Base-by-base conservation (phyloP, 2,888 invertebrate species). In the Sinohyriopsis cumingii region DNA sequence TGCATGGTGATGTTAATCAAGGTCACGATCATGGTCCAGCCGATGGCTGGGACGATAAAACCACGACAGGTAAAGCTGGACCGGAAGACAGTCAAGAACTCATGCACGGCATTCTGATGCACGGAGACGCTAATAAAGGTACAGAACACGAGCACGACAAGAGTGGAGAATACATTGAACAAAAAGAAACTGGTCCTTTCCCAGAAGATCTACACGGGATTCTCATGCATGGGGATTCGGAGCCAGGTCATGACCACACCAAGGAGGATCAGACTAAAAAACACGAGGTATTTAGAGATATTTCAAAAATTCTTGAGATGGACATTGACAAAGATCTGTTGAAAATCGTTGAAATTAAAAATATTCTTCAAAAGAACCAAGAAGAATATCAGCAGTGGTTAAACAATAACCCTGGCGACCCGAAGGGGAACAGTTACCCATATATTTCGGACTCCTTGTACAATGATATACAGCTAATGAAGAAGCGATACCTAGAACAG, bases 81-180 rank as follows among this genome's bases (percentile, higher is more conserved):
- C 80, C 80, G 9, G 25, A 67, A 19, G 71, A 72, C 57, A 75
- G 68, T 33, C 71, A 70, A 22, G 67, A 72, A 59, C 59, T 72
- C 28, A 57, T 81, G 59, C 81, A 81, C 63, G 80, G 76, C 24
- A 69, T 79, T 3, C 59, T 77, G 45, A 81, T 80, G 80, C 80
- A 82, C 67, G 79, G 77, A 9, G 80, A 80, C 53, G 22, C 62
- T 20, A 68, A 67, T 20, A 59, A 67, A 18, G 69, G 63, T 28
- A 54, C 59, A 24, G 68, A 65, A 3, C 72, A 72, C 25, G 62
- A 19, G 45, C 72, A 79, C 24, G 60, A 67, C 3, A 55, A 54
- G 72, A 20, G 28, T 73, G 59, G 64, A 69, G 57, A 73, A 71
- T 22, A 45, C 15, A 45, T 15, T 45, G 45, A 45, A 45, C 45